Percentiles rank a stretch among this genome's conserved stretches.
Conservation (phyloP, 2,888 invertebrate genomes). For the Tanaodytes sp. region DNA sequence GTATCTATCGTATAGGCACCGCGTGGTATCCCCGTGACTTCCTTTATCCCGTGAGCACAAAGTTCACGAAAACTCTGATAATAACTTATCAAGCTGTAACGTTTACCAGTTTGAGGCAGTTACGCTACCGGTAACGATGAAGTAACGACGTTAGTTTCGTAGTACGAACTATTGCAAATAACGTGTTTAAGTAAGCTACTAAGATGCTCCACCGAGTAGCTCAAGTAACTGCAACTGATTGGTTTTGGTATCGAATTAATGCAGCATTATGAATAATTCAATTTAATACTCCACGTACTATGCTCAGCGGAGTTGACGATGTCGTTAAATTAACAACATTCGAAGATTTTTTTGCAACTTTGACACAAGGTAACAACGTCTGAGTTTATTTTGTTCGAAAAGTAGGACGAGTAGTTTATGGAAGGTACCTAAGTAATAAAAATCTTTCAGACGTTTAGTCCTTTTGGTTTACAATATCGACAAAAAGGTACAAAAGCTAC, state of each 20-base stretch:
- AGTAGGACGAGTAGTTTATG: too few relatives aligned
- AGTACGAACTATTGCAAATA: constrained; percentile 35
- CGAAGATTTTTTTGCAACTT: too few relatives aligned
- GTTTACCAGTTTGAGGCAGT: constrained; percentile 46
- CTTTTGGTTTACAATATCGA: too few relatives aligned
- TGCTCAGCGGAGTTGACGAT: too few relatives aligned
- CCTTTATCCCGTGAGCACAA: constrained; percentile 43
- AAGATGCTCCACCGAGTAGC: constrained; percentile 11
- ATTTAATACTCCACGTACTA: neutral
- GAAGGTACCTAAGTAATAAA: too few relatives aligned
- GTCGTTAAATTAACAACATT: too few relatives aligned
- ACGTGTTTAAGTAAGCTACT: constrained; percentile 41
- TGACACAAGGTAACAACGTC: too few relatives aligned
- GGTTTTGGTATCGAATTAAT: constrained; percentile 23
- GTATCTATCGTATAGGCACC: too few relatives aligned
- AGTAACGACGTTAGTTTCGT: constrained; percentile 42
- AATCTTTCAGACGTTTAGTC: too few relatives aligned
- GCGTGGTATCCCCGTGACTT: too few relatives aligned
- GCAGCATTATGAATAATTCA: constrained; percentile 19
- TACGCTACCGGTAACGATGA: constrained; percentile 43
- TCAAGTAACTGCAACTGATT: constrained; percentile 20
- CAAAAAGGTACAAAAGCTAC: too few relatives aligned
- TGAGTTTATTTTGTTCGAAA: too few relatives aligned
- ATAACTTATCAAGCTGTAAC: constrained; percentile 48
- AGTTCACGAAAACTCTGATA: constrained; percentile 48